Percentiles rank a stretch among this genome's conserved stretches.
phyloP scores from a whole-genome alignment of 2,888 invertebrate species.

The Eilema depressum region DNA sequence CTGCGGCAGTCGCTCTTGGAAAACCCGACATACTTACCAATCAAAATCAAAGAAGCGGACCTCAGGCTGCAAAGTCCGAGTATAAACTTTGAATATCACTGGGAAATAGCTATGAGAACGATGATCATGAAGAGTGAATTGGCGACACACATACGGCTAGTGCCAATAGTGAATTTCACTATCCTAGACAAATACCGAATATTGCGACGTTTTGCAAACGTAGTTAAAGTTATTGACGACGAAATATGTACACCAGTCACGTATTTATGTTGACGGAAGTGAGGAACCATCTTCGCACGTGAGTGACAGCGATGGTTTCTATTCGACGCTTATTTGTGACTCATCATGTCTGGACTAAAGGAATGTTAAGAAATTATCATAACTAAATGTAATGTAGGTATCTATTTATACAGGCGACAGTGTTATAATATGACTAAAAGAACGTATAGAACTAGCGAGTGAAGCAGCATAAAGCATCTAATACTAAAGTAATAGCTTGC shows the following conservation, averaged over 20 bases:
- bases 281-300: slow-evolving; percentile 36
- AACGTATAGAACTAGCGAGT: no score
- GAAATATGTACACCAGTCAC: slow-evolving; percentile 38
- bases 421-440: no score
- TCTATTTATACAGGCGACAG: no score
- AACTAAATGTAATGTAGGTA: no score
- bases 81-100: no score
- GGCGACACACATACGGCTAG: background rate
- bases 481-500: no score
- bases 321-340: slow-evolving; percentile 31
- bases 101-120: no score
- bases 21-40: no score
- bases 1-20: no score
- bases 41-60: no score
- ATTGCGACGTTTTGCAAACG: slow-evolving; percentile 33
- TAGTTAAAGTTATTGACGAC: slow-evolving; percentile 28
- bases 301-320: slow-evolving; percentile 51
- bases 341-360: slow-evolving; percentile 21
- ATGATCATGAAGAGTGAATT: background rate
- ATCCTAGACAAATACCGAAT: background rate
- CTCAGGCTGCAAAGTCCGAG: no score
- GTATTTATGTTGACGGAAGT: slow-evolving; percentile 54
- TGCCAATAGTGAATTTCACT: background rate
- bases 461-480: no score
- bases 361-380: background rate